Evolutionary conservation across 2,888 invertebrate genomes (phyloP), one percentile per base, ranked within the genome.

Genomic region (Scaptodrosophila latifasciaeformis): DNA sequence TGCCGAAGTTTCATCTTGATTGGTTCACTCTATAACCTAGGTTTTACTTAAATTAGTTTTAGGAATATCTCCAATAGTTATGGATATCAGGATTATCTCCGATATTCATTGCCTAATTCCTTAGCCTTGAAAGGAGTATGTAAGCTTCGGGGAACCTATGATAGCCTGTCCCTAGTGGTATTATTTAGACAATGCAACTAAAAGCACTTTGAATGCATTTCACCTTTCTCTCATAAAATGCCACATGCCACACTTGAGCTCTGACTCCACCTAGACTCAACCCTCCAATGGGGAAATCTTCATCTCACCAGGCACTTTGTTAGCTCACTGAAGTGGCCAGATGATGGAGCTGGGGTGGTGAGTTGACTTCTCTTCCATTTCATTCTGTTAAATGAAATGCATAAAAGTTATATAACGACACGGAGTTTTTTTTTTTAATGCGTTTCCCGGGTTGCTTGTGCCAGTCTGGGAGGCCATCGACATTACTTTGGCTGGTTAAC

Each of bases 381-480:
- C 46, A 24, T 47, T 18, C 27, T 42, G 34, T 49, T 65, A 69
- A 69, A 68, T 70, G 59, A 70, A 75, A 70, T 65, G 57, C 70
- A 47, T 58, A 60, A 15, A 21, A 58, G 49, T 58, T 59, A 54
- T 58, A 65, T 65, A 65, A 65, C 39, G 34, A 13, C 50, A 18
- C 56, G 50, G 50, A 49, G 49, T 49, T 59, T 57, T n/a, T n/a
- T n/a, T n/a, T n/a, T n/a, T 64, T 59, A 57, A 69, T 69, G 65
- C 59, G 42, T 64, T 55, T 54, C 29, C 60, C 34, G 39, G n/a
- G n/a, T 12, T 62, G 47, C 29, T 30, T 46, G 40, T 58, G 34
- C 48, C 54, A 42, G 37, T 15, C 35, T 15, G 39, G 45, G 49
- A 54, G 54, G 50, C 46, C 67, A 66, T 69, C 62, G 56, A 58